Evolutionary conservation across 2,888 invertebrate genomes (phyloP), one percentile per base, ranked within the genome.

Genomic region (Eristalis arbustorum): DNA sequence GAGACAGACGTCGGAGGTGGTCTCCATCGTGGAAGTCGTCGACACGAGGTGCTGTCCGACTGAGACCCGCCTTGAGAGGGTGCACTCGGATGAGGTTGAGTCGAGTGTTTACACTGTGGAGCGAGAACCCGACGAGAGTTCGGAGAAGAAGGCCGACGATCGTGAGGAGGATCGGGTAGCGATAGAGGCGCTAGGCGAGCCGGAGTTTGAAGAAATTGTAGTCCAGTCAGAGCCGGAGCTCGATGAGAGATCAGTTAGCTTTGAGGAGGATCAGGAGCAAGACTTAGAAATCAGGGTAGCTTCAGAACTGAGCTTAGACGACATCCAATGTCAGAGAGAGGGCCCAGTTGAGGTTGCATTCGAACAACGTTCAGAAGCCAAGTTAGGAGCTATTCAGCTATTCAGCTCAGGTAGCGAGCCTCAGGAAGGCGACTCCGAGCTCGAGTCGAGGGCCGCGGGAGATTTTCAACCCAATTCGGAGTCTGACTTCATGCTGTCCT

Each of bases 21-120:
- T 75, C 11, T 82, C 85, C 1, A 25, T 82, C 10, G 78, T 87
- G n/a, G 62, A 75, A 31, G 57, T 72, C 28, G 25, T 68, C n/a
- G 57, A 71, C 1, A 49, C 18, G 18, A 18, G 37, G 1, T 31
- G 31, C 31, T 31, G 31, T 31, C 31, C 49, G 6, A 22, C 28
- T 37, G 61, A 71, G 31, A 1, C n/a, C 2, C 22, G 14, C 14
- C 61, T 71, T 56, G 56, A 40, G 23, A 5, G 71, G 4, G 23
- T 57, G 57, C 5, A 14, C 4, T 72, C 49, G 18, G 49, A 37
- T 37, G 69, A 40, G 49, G 22, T 61, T 25, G 49, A 75, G n/a
- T n/a, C n/a, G 8, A 1, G 18, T 59, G 22, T 8, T 14, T 31
- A 8, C 18, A 31, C 8, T 1, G 31, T 5, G 8, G 31, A 31